A percentile compares a stretch with the other conserved stretches of the same genome.
Conservation (phyloP, 2,888 invertebrate species). For the Coelopa pilipes region DNA sequence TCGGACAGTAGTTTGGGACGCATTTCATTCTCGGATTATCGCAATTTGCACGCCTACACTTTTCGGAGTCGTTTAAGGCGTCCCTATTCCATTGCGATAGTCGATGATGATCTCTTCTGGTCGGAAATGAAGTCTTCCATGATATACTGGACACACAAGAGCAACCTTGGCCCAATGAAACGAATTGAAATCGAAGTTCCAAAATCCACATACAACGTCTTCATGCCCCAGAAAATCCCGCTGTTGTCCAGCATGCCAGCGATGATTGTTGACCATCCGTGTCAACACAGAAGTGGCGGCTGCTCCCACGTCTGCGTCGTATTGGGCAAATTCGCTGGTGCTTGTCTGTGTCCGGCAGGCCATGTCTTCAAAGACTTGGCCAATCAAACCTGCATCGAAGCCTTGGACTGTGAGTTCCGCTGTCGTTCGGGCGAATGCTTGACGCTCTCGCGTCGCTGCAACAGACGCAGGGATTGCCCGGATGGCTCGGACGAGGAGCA, state of each 20-base stretch:
- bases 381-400: constrained; percentile 71
- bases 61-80: constrained; percentile 67
- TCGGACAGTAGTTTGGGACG: constrained; percentile 74
- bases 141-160: constrained; percentile 73
- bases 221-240: constrained; percentile 52
- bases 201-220: constrained; percentile 44
- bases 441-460: constrained; percentile 69
- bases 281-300: constrained; percentile 71
- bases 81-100: constrained; percentile 72
- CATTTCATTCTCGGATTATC: constrained; percentile 74
- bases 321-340: constrained; percentile 56
- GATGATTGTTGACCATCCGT: constrained; percentile 68
- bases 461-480: constrained; percentile 71
- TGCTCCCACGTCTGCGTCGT: constrained; percentile 82
- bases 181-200: constrained; percentile 57
- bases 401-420: constrained; percentile 68
- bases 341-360: constrained; percentile 77
- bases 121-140: constrained; percentile 70
- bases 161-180: constrained; percentile 61
- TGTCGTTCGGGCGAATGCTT: constrained; percentile 72
- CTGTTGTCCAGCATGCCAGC: constrained; percentile 49
- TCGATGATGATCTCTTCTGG: constrained; percentile 79
- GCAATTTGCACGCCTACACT: constrained; percentile 69
- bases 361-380: constrained; percentile 68
- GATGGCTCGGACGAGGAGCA: constrained; percentile 70